phyloP scores from a whole-genome alignment of 2,888 invertebrate species.

The Synergus japonicus region DNA sequence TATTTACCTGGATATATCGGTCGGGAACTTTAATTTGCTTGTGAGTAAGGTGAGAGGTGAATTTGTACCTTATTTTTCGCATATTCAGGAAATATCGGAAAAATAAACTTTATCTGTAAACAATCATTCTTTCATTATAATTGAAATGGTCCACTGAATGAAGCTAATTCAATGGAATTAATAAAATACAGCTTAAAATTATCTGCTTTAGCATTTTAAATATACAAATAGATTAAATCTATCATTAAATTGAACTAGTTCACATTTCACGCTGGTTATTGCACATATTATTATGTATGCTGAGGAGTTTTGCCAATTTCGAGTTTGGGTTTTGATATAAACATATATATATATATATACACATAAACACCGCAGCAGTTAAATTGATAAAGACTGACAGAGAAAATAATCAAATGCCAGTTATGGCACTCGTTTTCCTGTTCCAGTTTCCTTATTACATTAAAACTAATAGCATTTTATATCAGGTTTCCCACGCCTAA shows the following conservation, averaged over 20 bases:
- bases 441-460: conserved; percentile 17
- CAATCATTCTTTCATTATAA: neutral
- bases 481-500: conserved; percentile 35
- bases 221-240: neutral
- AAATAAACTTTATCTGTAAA: neutral
- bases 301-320: neutral
- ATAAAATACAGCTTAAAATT: neutral
- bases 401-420: neutral
- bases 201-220: neutral
- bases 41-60: neutral
- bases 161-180: neutral
- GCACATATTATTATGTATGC: neutral
- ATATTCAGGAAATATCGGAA: neutral
- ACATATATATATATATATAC: no score
- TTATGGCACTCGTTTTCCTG: neutral
- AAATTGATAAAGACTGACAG: neutral
- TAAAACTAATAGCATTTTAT: conserved; percentile 22
- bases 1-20: neutral
- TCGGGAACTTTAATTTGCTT: neutral
- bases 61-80: neutral
- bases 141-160: neutral
- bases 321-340: neutral
- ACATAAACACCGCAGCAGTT: neutral
- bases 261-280: neutral
- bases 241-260: neutral